phyloP scores from a whole-genome alignment of 2,888 invertebrate species.

The Scaptomyza polygonia region DNA sequence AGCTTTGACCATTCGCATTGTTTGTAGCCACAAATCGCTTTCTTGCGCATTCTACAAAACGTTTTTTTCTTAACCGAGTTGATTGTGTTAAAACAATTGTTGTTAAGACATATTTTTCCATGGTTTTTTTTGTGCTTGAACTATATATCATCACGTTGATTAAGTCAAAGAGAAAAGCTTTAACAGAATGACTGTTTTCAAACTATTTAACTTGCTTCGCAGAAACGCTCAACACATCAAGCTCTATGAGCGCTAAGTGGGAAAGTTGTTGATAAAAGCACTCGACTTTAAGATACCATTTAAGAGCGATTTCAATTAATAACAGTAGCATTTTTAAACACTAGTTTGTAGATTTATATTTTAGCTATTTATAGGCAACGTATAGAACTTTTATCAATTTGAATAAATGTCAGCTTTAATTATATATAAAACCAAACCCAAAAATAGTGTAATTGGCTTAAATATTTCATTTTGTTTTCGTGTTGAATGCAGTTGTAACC shows the following conservation, averaged over 20 bases:
- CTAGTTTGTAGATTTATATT: no score
- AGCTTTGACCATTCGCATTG: constrained; percentile 24
- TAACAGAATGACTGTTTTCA: neutral
- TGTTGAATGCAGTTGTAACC: neutral
- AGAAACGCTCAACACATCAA: neutral
- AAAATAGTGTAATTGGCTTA: no score
- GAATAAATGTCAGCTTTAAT: no score
- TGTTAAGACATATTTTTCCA: neutral
- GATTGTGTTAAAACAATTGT: neutral
- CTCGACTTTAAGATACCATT: neutral
- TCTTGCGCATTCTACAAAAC: neutral
- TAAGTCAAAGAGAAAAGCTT: neutral
- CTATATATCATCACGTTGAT: neutral
- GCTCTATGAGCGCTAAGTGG: neutral
- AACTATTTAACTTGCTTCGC: neutral
- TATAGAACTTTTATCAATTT: no score
- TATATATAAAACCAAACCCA: no score
- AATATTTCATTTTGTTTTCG: neutral
- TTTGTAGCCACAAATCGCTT: neutral
- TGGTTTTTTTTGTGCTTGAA: no score
- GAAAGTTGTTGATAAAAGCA: neutral
- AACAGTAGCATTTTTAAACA: no score
- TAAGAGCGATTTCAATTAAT: neutral
- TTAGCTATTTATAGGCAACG: no score
- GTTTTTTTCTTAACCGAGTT: neutral